phyloP scores from a whole-genome alignment of 2,113 vertebrate genomes.

The Hipposideros armiger region DNA sequence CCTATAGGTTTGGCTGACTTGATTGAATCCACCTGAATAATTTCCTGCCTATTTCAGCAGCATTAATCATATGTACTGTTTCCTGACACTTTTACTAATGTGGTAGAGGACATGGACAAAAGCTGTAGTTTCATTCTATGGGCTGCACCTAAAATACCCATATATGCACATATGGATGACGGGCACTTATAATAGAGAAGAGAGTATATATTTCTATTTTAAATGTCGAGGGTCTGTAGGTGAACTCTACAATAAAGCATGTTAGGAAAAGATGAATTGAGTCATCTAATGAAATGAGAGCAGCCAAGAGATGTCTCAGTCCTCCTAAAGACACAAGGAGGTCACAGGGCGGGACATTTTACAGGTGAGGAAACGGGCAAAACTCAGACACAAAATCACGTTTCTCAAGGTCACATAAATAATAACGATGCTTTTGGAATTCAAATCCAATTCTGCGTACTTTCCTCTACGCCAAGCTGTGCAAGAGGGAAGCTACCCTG shows the following conservation, averaged over 20 bases:
- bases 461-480: not conserved
- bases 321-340: not conserved
- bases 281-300: not conserved
- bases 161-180: not conserved
- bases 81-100: conserved; percentile 83
- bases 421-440: not conserved
- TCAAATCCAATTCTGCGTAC: conserved; percentile 5
- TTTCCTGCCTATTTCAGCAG: conserved; percentile 84
- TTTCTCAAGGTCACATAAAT: conserved; percentile 9
- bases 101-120: conserved; percentile 69
- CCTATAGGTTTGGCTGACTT: conserved; percentile 81
- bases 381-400: not conserved
- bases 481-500: not conserved
- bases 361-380: not conserved
- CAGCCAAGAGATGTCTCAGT: not conserved
- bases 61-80: conserved; percentile 82
- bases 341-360: not conserved
- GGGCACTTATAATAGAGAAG: conserved; percentile 26
- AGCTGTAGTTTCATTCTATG: conserved; percentile 65
- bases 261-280: not conserved
- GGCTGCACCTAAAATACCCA: conserved; percentile 52
- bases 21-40: conserved; percentile 86
- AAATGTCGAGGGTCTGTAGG: not conserved
- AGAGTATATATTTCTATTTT: conserved; percentile 31
- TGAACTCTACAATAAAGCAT: not conserved